Evolutionary conservation across 2,888 invertebrate genomes (phyloP), one percentile per base, ranked within the genome.

Genomic region (Rhagophthalmus giganteus): DNA sequence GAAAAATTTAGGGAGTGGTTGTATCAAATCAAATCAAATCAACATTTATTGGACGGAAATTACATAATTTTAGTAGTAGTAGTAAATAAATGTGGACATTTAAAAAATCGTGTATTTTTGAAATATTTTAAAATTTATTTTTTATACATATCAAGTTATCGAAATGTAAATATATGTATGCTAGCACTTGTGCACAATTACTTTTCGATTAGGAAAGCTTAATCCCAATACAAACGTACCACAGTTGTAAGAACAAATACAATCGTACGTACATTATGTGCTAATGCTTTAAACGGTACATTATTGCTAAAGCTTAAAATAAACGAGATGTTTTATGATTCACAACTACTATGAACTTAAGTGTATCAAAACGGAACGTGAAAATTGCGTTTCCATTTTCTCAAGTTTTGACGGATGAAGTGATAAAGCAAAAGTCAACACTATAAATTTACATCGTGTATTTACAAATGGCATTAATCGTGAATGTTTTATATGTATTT

Each of bases 211-310:
- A 14, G 4, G 14, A 47, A 53, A 53, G 53, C 53, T 53, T 53
- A 53, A 53, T 53, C 53, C 53, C 53, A 53, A 53, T 47, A 53
- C 53, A 53, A 53, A 53, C 30, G 46, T 52, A 51, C 48, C 31
- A 48, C 41, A 41, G 14, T 38, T 39, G 16, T 28, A 11, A 20
- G 16, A 24, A 51, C 45, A 46, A 32, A 45, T 44, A 51, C 1
- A 51, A 51, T 40, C 45, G 39, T 45, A 51, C 15, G 16, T 38
- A 40, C n/a, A 24, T 42, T 30, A 25, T 27, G 31, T 38, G 42
- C 14, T 42, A 37, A 45, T 44, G 14, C 14, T 33, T 20, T 20
- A 20, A 3, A 20, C 20, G 7, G 31, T 41, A 30, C 10, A 13
- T 30, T 37, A 16, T 47, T 39, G 39, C 32, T 39, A 39, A 46